Evolutionary conservation across 2,888 invertebrate species (phyloP).

Genomic region (Platyscelio sp.): DNA sequence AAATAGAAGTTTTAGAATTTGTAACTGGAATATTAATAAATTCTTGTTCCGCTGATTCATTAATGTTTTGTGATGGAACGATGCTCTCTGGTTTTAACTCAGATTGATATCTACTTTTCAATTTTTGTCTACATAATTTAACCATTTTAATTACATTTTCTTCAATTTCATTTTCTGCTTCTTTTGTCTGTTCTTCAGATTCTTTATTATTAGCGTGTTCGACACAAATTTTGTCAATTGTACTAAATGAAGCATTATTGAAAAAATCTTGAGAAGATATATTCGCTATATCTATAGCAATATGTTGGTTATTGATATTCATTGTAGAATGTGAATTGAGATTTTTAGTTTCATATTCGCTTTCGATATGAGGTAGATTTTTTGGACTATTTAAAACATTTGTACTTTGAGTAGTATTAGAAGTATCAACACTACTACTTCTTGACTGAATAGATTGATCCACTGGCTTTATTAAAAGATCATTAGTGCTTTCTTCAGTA

Average conservation of each 20-base stretch:
- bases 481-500: slow-evolving; percentile 2
- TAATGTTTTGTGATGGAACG: not conserved
- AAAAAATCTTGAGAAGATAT: slow-evolving; percentile 77
- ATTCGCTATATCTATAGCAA: too few relatives aligned
- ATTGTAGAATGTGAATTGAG: too few relatives aligned
- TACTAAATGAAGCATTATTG: slow-evolving; percentile 73
- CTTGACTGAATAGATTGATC: slow-evolving; percentile 13
- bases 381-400: not conserved
- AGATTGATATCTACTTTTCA: slow-evolving; percentile 20
- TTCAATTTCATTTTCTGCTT: slow-evolving; percentile 12
- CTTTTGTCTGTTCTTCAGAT: not conserved
- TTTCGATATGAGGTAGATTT: too few relatives aligned
- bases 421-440: slow-evolving; percentile 14
- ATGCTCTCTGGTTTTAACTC: not conserved
- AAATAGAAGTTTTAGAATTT: not conserved
- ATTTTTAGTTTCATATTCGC: not conserved
- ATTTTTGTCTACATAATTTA: slow-evolving; percentile 41
- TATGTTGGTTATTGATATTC: too few relatives aligned
- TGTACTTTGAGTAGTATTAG: slow-evolving; percentile 2
- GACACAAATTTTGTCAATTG: slow-evolving; percentile 72
- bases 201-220: not conserved
- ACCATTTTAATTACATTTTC: slow-evolving; percentile 30
- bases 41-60: slow-evolving; percentile 56
- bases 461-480: not conserved
- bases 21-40: not conserved